Conservation (phyloP, 2,113 vertebrate genomes). For the Rattus rattus region DNA sequence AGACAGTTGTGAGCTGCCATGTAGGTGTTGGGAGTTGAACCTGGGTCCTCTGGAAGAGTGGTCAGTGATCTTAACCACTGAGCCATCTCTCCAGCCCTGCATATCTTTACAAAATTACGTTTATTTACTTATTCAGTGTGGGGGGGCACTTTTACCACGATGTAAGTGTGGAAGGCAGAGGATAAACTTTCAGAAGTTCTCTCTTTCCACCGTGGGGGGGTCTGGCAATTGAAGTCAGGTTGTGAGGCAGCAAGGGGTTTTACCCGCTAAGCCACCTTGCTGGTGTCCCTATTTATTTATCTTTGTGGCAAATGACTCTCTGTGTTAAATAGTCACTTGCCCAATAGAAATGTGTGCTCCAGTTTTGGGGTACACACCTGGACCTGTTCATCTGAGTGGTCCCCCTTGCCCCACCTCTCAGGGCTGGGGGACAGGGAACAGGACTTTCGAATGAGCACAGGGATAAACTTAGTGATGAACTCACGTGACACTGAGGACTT, state of each 20-base stretch:
- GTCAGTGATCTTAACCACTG: not conserved
- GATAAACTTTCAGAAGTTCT: not conserved
- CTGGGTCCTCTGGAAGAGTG: not conserved
- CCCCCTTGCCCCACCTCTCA: not conserved
- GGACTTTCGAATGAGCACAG: conserved; percentile 54
- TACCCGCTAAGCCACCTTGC: not conserved
- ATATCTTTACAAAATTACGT: not conserved
- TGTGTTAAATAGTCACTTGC: not conserved
- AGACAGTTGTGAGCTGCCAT: not conserved
- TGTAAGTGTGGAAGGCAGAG: not conserved
- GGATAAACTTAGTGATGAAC: conserved; percentile 35
- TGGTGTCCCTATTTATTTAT: not conserved
- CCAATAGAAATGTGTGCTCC: not conserved
- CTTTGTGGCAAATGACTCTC: not conserved
- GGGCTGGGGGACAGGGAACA: not conserved
- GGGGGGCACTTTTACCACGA: not conserved
- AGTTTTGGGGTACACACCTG: not conserved
- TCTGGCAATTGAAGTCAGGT: not conserved
- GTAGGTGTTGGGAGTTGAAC: not conserved
- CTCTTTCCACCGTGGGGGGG: not conserved
- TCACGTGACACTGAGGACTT: not conserved
- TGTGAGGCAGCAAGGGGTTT: not conserved
- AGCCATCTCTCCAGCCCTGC: not conserved
- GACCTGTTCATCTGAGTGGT: not conserved
- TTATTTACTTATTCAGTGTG: not conserved